These are phyloP conservation scores for Caretta caretta DNA, from an alignment of 2,113 vertebrate species.

Conservation along the genomic window DNA sequence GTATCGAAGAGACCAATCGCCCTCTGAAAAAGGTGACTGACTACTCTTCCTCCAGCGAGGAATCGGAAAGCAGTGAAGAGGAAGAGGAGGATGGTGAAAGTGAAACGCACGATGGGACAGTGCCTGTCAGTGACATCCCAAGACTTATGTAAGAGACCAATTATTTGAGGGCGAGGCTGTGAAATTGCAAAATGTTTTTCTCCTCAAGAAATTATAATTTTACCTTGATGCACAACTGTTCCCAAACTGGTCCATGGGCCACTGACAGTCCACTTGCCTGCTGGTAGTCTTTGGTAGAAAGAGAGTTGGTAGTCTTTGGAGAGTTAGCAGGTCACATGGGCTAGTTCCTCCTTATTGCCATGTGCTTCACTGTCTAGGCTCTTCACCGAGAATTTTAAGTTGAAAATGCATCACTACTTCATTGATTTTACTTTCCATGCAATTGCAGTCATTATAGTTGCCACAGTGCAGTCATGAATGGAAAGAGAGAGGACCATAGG, in stretches of 20 bases:
- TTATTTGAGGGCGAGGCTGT: rapidly evolving
- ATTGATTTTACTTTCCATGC: background rate
- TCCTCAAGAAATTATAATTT: background rate
- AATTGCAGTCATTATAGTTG: background rate
- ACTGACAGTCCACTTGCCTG: background rate
- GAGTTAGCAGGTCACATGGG: rapidly evolving
- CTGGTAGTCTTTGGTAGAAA: background rate
- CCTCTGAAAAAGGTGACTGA: conserved; percentile 98
- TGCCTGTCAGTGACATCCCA: conserved; percentile 98
- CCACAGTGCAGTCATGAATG: background rate
- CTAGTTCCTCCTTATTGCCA: background rate
- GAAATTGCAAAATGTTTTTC: rapidly evolving
- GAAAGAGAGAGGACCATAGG: background rate
- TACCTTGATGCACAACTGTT: background rate
- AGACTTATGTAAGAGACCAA: conserved; percentile 92
- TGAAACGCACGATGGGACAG: conserved; percentile 91
- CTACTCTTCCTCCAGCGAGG: conserved; percentile 98
- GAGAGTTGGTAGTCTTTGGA: background rate
- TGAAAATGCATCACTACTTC: background rate
- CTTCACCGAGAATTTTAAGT: background rate
- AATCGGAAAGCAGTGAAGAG: conserved; percentile 93
- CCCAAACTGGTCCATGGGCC: background rate
- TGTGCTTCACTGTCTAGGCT: background rate
- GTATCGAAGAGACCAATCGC: conserved; percentile 93
- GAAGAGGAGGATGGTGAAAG: conserved; percentile 95